Evolutionary conservation across 2,888 invertebrate genomes (phyloP), one percentile per base, ranked within the genome.

Genomic region (Hydrotaea diabolus): DNA sequence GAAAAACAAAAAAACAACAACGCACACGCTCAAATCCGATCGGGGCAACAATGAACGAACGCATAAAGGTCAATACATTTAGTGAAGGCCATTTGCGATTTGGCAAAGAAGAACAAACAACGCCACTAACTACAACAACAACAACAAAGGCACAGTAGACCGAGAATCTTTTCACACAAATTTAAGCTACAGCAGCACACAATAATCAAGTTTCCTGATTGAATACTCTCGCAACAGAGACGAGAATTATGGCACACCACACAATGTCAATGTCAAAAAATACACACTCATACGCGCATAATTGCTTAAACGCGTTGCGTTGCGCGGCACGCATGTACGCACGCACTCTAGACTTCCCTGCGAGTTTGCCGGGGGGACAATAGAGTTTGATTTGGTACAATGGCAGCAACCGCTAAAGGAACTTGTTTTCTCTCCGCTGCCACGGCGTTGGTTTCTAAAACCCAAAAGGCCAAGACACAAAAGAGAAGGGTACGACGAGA

Each of bases 21-120:
- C 39, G 39, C 39, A 39, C 39, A 13, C 31, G 2, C 31, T 2
- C 31, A 31, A 31, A 31, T 7, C 3, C 64, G 79, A n/a, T n/a
- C n/a, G 2, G 31, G 81, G 82, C 69, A 77, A 49, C 39, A 66
- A 64, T 19, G 21, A 62, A 57, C 53, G 62, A 57, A 9, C 82
- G 86, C 87, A 87, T 87, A 89, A 88, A 90, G 91, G 90, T 90
- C 90, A 91, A 91, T 89, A 90, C 87, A 90, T 90, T 90, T 83
- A 86, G 81, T 82, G 89, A 91, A 91, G 91, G 92, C 88, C 89
- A 87, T 73, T 76, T 23, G 26, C 53, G 26, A n/a, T n/a, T n/a
- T n/a, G n/a, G n/a, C n/a, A n/a, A n/a, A n/a, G n/a, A n/a, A n/a
- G n/a, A n/a, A n/a, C n/a, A n/a, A n/a, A n/a, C n/a, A n/a, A n/a